A percentile compares a stretch with the other conserved stretches of the same genome.
phyloP scores from a whole-genome alignment of 2,113 vertebrate species.

The Chloroceryle aenea region DNA sequence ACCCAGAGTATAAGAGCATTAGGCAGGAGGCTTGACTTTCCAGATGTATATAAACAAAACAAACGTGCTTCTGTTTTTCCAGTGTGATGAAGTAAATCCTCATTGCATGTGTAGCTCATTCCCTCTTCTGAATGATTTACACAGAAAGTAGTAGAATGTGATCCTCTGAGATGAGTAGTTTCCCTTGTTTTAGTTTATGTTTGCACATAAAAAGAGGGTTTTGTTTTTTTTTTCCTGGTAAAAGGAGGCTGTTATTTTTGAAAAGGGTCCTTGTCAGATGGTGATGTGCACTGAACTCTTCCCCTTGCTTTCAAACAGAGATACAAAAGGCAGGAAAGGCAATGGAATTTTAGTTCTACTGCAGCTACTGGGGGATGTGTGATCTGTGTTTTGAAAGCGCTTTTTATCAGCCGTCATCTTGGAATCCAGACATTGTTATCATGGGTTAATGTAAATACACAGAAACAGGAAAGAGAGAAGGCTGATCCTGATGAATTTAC shows the following conservation, averaged over 20 bases:
- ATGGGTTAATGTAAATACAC: background rate
- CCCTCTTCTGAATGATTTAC: background rate
- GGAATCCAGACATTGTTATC: background rate
- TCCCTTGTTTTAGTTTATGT: background rate
- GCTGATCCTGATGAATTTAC: background rate
- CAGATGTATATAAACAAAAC: background rate
- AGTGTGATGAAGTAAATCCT: fast-evolving
- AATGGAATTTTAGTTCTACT: too few species aligned
- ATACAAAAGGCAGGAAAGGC: background rate
- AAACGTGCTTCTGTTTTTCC: background rate
- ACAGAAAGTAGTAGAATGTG: background rate
- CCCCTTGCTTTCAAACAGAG: background rate
- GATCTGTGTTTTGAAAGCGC: background rate
- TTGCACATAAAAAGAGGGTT: background rate
- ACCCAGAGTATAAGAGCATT: fast-evolving
- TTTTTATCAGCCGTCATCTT: background rate
- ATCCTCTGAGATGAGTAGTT: background rate
- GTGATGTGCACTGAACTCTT: background rate
- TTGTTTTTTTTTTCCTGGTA: background rate
- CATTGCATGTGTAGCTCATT: fast-evolving
- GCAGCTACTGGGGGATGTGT: fast-evolving
- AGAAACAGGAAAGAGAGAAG: background rate
- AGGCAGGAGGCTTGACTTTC: background rate
- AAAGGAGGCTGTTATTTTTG: background rate
- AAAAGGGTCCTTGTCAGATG: fast-evolving